These are phyloP conservation scores for Acleris cristana DNA, from an alignment of 2,888 invertebrate species.

Conservation along the genomic window DNA sequence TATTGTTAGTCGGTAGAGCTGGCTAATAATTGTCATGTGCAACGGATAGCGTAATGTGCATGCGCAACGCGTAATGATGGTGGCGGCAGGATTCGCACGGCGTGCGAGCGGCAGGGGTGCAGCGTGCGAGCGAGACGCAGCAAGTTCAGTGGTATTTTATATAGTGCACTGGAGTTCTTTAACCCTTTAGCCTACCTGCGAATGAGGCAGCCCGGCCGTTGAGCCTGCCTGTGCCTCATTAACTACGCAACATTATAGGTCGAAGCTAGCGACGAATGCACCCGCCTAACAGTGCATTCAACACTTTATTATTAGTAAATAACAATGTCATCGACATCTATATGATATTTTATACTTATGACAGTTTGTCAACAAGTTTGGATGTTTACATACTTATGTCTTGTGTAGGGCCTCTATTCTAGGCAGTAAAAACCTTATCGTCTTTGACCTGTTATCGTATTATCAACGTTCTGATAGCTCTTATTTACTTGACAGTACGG, in stretches of 20 bases:
- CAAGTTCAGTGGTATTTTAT: constrained; percentile 84
- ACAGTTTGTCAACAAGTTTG: too few relatives aligned
- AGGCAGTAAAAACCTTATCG: too few relatives aligned
- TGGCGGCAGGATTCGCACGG: constrained; percentile 79
- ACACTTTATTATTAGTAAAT: too few relatives aligned
- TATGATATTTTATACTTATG: too few relatives aligned
- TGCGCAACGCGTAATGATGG: constrained; percentile 76
- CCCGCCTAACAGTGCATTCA: constrained; percentile 56
- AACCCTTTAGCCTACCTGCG: constrained; percentile 84
- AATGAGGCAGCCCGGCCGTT: constrained; percentile 82
- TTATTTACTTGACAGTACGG: too few relatives aligned
- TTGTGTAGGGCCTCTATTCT: too few relatives aligned
- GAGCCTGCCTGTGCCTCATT: constrained; percentile 79
- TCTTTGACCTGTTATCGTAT: too few relatives aligned
- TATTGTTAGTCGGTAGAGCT: constrained; percentile 2
- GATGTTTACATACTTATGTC: too few relatives aligned
- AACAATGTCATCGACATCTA: too few relatives aligned
- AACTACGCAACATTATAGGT: constrained; percentile 81
- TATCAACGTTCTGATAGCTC: too few relatives aligned
- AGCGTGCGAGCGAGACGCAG: constrained; percentile 69
- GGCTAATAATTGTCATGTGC: constrained; percentile 38
- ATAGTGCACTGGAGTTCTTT: constrained; percentile 83
- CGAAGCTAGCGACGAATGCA: constrained; percentile 62
- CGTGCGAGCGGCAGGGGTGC: constrained; percentile 71
- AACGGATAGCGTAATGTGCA: constrained; percentile 74